These are phyloP conservation scores for Dynastes maya DNA, from an alignment of 2,888 invertebrate genomes.

Conservation along the genomic window DNA sequence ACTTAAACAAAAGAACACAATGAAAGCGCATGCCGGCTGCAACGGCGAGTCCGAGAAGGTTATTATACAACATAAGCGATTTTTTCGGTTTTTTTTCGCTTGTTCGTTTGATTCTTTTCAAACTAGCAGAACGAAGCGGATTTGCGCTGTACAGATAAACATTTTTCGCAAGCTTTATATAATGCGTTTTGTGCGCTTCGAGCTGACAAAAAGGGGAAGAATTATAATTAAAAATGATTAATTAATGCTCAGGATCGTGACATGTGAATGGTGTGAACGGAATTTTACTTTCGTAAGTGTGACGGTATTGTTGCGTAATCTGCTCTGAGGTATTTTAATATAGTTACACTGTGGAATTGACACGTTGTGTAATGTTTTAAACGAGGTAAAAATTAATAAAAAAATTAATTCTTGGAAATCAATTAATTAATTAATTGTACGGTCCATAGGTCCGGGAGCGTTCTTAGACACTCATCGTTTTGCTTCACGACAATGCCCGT, in stretches of 20 bases:
- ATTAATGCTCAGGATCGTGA: constrained; percentile 1
- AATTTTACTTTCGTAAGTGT: not conserved
- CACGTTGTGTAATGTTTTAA: no score
- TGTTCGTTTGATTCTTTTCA: not conserved
- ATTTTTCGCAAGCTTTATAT: not conserved
- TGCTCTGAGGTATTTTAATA: no score
- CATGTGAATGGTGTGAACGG: not conserved
- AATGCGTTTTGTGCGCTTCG: not conserved
- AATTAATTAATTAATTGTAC: no score
- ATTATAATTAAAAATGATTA: constrained; percentile 34
- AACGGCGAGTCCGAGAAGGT: constrained; percentile 11
- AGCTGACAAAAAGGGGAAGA: constrained; percentile 16
- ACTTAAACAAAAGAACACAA: constrained; percentile 43
- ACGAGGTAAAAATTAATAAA: no score
- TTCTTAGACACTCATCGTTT: no score
- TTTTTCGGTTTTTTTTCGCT: not conserved
- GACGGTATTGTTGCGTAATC: no score
- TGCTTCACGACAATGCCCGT: no score
- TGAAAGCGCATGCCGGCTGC: constrained; percentile 9
- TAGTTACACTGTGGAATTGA: not conserved
- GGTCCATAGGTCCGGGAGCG: no score
- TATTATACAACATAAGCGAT: constrained; percentile 31
- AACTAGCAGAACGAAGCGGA: not conserved
- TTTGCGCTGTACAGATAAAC: not conserved
- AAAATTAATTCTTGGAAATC: no score